phyloP scores from a whole-genome alignment of 2,113 vertebrate species.

The Trogon melanurus region DNA sequence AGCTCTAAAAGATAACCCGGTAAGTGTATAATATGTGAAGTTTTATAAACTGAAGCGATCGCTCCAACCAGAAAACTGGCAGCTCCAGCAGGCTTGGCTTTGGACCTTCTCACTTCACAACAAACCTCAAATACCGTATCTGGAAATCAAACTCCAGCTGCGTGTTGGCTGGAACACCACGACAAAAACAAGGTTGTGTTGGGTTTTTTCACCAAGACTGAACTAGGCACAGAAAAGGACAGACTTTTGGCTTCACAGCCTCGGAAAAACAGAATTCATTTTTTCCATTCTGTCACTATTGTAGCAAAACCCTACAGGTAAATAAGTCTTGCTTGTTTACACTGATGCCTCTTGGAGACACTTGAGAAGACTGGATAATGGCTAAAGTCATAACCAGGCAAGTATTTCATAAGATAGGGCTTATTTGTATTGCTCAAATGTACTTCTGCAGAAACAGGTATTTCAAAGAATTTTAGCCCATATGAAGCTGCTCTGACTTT shows the following conservation, averaged over 20 bases:
- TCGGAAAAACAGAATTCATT: neutral
- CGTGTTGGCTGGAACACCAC: neutral
- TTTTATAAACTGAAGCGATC: neutral
- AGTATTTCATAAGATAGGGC: neutral
- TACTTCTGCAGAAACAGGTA: neutral
- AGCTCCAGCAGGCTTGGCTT: constrained; percentile 17
- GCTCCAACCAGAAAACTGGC: neutral
- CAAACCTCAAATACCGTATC: neutral
- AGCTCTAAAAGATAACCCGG: neutral
- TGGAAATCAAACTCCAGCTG: constrained; percentile 25
- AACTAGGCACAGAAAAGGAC: neutral
- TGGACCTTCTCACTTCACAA: constrained; percentile 6
- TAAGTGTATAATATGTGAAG: neutral
- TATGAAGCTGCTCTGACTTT: neutral
- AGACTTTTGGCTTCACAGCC: neutral
- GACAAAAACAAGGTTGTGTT: neutral
- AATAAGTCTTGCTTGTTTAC: neutral
- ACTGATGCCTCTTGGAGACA: neutral
- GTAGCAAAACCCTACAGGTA: constrained; percentile 1
- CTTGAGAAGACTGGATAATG: neutral
- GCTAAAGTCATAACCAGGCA: constrained; percentile 11
- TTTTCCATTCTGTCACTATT: constrained; percentile 44
- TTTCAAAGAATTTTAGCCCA: constrained; percentile 8
- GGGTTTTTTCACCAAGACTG: neutral
- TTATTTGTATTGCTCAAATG: neutral